Evolutionary conservation across 2,888 invertebrate genomes (phyloP).

Genomic region (Hyalella azteca): DNA sequence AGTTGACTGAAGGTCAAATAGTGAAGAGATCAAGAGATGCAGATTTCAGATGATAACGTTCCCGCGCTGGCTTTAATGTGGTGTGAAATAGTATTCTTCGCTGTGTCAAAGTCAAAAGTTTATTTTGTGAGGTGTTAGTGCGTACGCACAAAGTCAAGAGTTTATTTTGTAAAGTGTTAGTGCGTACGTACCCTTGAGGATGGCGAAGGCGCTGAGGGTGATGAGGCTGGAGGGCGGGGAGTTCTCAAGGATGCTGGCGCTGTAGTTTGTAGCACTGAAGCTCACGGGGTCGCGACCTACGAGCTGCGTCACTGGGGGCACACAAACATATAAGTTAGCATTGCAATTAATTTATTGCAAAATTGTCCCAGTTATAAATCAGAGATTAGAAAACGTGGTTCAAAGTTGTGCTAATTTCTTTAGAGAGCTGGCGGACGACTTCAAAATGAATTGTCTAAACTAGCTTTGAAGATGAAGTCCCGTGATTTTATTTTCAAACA

Average conservation of each 20-base stretch:
- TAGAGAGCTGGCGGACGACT: background rate
- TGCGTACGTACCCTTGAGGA: background rate
- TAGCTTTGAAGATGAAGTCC: background rate
- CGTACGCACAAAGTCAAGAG: too few species aligned
- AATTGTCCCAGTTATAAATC: background rate
- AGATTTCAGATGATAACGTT: too few species aligned
- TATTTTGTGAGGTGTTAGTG: too few species aligned
- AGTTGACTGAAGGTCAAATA: too few species aligned
- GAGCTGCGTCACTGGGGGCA: background rate
- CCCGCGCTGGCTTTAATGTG: too few species aligned
- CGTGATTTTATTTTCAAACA: background rate
- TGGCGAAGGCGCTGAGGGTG: background rate
- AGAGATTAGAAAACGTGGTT: background rate
- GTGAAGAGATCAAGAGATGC: too few species aligned
- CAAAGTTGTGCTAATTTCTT: background rate
- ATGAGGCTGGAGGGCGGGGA: background rate
- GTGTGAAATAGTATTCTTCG: too few species aligned
- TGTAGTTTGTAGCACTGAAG: slow-evolving; percentile 11
- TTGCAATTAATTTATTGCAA: background rate
- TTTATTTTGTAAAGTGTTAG: too few species aligned
- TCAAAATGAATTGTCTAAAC: background rate
- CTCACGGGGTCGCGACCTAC: slow-evolving; percentile 4
- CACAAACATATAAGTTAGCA: background rate
- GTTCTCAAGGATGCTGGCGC: background rate
- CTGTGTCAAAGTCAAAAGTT: too few species aligned